Percentiles rank a stretch among this genome's conserved stretches.
These are phyloP conservation scores for Nebria brevicollis DNA, from an alignment of 2,888 invertebrate genomes.

Conservation along the genomic window DNA sequence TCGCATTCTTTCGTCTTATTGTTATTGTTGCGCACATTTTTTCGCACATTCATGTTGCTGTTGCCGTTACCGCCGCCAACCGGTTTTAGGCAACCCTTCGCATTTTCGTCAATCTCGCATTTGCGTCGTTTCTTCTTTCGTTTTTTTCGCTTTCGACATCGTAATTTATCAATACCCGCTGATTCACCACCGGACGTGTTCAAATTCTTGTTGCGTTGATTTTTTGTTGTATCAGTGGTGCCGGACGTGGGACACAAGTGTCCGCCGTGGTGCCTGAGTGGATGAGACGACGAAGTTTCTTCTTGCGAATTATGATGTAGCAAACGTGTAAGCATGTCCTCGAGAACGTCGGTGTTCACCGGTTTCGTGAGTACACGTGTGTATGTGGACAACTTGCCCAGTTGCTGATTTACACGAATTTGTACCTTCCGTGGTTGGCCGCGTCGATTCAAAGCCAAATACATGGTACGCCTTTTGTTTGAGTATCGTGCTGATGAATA, in stretches of 20 bases:
- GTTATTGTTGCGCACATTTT: slow-evolving; percentile 62
- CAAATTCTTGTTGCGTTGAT: slow-evolving; percentile 38
- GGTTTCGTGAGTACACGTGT: slow-evolving; percentile 74
- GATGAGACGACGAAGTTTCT: slow-evolving; percentile 53
- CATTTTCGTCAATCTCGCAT: slow-evolving; percentile 55
- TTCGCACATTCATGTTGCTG: slow-evolving; percentile 51
- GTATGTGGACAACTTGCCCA: slow-evolving; percentile 80
- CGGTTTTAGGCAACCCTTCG: slow-evolving; percentile 52
- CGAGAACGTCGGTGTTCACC: slow-evolving; percentile 66
- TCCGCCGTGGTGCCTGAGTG: slow-evolving; percentile 59
- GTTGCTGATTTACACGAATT: slow-evolving; percentile 71
- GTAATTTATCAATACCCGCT: slow-evolving; percentile 59
- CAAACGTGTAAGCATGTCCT: slow-evolving; percentile 59
- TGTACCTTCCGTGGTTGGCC: slow-evolving; percentile 80
- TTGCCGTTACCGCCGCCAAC: slow-evolving; percentile 43
- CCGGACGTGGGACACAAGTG: slow-evolving; percentile 55
- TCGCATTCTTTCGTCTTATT: slow-evolving; percentile 58
- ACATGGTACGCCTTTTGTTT: slow-evolving; percentile 75
- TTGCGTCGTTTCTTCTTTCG: slow-evolving; percentile 65
- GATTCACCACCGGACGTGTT: slow-evolving; percentile 54
- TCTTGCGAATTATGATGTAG: slow-evolving; percentile 53
- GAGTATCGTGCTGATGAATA: slow-evolving; percentile 82
- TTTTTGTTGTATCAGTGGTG: slow-evolving; percentile 42
- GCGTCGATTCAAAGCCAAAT: slow-evolving; percentile 79
- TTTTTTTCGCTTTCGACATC: slow-evolving; percentile 65